Percentiles rank a stretch among this genome's conserved stretches.
phyloP scores from a whole-genome alignment of 2,797 vertebrate genomes.

The Vipera ursinii region DNA sequence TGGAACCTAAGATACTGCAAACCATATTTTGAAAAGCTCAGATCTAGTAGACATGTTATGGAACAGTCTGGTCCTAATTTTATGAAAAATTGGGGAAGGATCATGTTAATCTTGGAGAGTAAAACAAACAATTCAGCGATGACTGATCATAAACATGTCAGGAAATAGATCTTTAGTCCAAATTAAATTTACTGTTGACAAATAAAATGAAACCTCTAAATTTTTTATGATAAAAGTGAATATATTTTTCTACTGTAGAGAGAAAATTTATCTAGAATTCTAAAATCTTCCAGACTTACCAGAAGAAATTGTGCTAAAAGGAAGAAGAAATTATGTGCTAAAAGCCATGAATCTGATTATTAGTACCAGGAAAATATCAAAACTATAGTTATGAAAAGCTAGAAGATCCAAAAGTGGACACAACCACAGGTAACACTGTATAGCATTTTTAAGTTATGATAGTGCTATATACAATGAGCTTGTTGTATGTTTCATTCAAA shows the following conservation, averaged over 20 bases:
- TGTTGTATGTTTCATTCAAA: not conserved
- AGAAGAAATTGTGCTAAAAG: not conserved
- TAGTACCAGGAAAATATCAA: not conserved
- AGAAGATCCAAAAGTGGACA: not conserved
- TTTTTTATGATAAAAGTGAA: not conserved
- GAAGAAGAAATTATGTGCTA: not conserved
- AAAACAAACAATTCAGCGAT: not conserved
- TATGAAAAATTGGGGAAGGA: not conserved
- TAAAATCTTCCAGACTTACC: not conserved
- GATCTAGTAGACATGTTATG: not conserved
- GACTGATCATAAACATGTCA: not conserved
- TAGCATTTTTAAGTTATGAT: not conserved
- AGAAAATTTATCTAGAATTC: not conserved
- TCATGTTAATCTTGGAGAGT: not conserved
- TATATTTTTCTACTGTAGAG: not conserved
- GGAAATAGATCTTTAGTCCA: not conserved
- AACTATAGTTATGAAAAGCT: not conserved
- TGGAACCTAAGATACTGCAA: not conserved
- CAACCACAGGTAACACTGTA: not conserved
- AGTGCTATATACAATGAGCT: not conserved
- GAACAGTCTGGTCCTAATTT: not conserved
- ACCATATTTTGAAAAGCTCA: not conserved
- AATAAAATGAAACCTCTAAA: not conserved
- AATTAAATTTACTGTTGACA: not conserved
- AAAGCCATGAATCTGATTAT: not conserved